A percentile compares a stretch with the other conserved stretches of the same genome.
phyloP scores from a whole-genome alignment of 1,140 invertebrate species.

The Platorchestia sp. region DNA sequence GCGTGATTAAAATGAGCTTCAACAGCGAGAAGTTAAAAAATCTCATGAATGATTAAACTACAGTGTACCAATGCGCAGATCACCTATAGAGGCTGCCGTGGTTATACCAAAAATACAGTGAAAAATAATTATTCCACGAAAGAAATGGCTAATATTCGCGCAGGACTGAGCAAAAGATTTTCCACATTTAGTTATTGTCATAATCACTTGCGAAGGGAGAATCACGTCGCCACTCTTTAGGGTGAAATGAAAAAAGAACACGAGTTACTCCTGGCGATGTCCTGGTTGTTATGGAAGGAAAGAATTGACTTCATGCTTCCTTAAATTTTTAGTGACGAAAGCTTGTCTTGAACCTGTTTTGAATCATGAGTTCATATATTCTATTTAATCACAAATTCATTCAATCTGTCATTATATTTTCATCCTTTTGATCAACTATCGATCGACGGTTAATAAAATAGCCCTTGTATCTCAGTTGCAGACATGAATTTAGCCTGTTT shows the following conservation, averaged over 20 bases:
- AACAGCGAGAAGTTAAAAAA: too few species aligned
- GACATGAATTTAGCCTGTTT: not conserved
- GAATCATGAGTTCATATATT: not conserved
- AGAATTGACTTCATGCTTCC: not conserved
- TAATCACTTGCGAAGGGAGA: not conserved
- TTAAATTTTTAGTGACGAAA: not conserved
- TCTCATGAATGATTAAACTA: too few species aligned
- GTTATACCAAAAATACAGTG: not conserved
- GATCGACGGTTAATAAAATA: not conserved
- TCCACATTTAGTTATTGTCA: not conserved
- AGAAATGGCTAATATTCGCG: not conserved
- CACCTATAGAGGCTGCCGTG: too few species aligned
- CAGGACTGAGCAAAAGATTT: not conserved
- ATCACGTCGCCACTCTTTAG: too few species aligned
- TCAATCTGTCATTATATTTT: not conserved
- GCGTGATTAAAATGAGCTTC: too few species aligned
- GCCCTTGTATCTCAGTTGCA: not conserved
- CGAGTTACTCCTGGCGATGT: not conserved
- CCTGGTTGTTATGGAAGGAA: not conserved
- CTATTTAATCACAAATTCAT: too few species aligned
- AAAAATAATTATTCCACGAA: too few species aligned
- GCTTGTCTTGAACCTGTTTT: not conserved
- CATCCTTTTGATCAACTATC: not conserved
- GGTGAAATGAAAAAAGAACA: not conserved
- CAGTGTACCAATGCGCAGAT: too few species aligned